phyloP scores from a whole-genome alignment of 1,140 invertebrate genomes.

The Eurytemora carolleeae region DNA sequence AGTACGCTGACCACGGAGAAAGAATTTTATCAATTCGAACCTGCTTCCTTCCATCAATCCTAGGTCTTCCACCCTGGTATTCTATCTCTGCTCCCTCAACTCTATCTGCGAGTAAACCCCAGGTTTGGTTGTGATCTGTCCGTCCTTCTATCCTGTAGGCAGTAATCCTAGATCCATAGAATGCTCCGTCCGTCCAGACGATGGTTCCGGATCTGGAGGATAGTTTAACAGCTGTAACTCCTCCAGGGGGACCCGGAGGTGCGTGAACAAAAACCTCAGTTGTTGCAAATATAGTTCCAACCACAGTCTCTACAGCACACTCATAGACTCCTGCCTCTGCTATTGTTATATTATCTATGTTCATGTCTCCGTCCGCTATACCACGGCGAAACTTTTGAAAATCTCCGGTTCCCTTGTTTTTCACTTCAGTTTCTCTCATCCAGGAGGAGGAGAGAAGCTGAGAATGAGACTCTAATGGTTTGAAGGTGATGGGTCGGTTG shows the following conservation, averaged over 20 bases:
- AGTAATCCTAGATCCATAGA: constrained; percentile 51
- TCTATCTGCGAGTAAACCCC: constrained; percentile 44
- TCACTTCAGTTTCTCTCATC: not conserved
- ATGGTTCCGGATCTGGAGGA: constrained; percentile 51
- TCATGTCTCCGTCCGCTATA: constrained; percentile 36
- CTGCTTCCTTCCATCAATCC: constrained; percentile 43
- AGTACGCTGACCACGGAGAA: constrained; percentile 67
- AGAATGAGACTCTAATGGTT: not conserved
- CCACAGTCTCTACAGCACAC: constrained; percentile 65
- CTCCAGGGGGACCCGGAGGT: constrained; percentile 54
- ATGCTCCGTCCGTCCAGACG: constrained; percentile 70
- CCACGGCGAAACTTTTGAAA: constrained; percentile 13
- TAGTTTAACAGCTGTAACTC: constrained; percentile 39
- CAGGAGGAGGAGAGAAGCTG: not conserved
- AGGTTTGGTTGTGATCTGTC: constrained; percentile 65
- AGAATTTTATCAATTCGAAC: constrained; percentile 44
- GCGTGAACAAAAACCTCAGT: constrained; percentile 53
- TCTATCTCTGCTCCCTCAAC: constrained; percentile 17
- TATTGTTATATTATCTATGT: constrained; percentile 58
- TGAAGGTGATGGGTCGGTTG: constrained; percentile 1
- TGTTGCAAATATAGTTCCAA: constrained; percentile 49
- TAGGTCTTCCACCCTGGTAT: constrained; percentile 1
- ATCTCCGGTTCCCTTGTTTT: constrained; percentile 11
- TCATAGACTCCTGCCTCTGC: constrained; percentile 68
- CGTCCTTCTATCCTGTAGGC: constrained; percentile 56